phyloP scores from a whole-genome alignment of 2,888 invertebrate species.

The Drosophila kanekoi region DNA sequence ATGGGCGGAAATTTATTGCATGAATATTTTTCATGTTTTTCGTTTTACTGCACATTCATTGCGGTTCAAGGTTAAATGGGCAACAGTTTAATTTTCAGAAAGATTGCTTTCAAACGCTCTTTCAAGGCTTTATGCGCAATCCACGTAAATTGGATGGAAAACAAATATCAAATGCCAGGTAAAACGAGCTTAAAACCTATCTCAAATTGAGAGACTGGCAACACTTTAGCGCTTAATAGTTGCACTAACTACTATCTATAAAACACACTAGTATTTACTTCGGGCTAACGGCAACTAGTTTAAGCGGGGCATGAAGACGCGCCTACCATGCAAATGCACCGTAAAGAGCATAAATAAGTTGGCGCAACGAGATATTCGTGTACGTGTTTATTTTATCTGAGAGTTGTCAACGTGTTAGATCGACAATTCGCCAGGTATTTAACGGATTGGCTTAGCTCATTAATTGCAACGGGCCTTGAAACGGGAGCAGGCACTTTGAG shows the following conservation, averaged over 20 bases:
- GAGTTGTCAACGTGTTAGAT: conserved; percentile 38
- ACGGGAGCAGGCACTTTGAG: conserved; percentile 54
- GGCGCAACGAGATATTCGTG: conserved; percentile 53
- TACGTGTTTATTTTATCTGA: conserved; percentile 39
- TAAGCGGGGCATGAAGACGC: conserved; percentile 23
- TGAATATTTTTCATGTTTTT: no score
- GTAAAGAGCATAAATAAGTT: conserved; percentile 52
- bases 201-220: neutral
- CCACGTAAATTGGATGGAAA: no score
- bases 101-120: neutral
- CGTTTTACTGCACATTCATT: no score
- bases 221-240: conserved; percentile 1
- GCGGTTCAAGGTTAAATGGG: neutral
- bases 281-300: conserved; percentile 27
- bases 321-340: conserved; percentile 57
- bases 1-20: no score
- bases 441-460: conserved; percentile 48
- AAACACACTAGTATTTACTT: neutral
- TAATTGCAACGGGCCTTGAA: conserved; percentile 68
- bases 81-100: neutral
- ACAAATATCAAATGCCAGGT: neutral
- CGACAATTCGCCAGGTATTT: conserved; percentile 12
- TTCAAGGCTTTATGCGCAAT: no score
- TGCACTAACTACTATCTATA: neutral
- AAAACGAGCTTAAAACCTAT: no score